Conservation (phyloP, 2,888 invertebrate species). For the Pterostichus madidus region DNA sequence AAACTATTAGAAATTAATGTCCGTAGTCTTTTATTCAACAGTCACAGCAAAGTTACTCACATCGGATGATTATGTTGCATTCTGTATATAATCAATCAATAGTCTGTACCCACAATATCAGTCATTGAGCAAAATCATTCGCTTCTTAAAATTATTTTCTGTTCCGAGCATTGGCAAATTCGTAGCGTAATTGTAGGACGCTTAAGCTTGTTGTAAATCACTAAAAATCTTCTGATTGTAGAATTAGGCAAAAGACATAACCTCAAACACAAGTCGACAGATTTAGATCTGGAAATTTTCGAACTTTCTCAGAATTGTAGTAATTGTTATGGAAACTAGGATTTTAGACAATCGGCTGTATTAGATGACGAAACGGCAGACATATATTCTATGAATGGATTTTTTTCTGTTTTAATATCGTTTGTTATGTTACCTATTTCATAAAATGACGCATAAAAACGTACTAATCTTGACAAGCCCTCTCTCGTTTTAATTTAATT, state of each 20-base stretch:
- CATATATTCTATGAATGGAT: constrained; percentile 7
- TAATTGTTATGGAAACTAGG: too few species aligned
- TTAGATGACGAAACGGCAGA: background rate
- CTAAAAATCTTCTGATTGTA: background rate
- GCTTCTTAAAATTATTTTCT: constrained; percentile 61
- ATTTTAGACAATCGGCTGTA: too few species aligned
- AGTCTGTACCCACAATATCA: constrained; percentile 57
- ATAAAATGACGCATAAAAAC: constrained; percentile 47
- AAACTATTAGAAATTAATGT: constrained; percentile 8
- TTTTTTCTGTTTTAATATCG: constrained; percentile 7
- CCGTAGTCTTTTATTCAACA: constrained; percentile 53
- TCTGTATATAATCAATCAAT: constrained; percentile 59
- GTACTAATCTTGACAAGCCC: constrained; percentile 9
- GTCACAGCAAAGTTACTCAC: constrained; percentile 21
- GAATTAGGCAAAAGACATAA: background rate
- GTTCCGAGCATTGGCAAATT: constrained; percentile 57
- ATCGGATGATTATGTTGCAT: constrained; percentile 51
- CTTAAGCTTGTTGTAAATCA: constrained; percentile 60
- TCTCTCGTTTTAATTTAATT: constrained; percentile 17
- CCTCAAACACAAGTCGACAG: background rate
- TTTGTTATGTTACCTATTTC: constrained; percentile 1
- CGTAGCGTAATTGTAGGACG: constrained; percentile 61
- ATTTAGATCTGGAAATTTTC: too few species aligned
- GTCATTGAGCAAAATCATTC: constrained; percentile 63
- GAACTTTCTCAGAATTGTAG: too few species aligned